Base-by-base conservation (phyloP, 2,113 vertebrate genomes). In the Actenoides hombroni region DNA sequence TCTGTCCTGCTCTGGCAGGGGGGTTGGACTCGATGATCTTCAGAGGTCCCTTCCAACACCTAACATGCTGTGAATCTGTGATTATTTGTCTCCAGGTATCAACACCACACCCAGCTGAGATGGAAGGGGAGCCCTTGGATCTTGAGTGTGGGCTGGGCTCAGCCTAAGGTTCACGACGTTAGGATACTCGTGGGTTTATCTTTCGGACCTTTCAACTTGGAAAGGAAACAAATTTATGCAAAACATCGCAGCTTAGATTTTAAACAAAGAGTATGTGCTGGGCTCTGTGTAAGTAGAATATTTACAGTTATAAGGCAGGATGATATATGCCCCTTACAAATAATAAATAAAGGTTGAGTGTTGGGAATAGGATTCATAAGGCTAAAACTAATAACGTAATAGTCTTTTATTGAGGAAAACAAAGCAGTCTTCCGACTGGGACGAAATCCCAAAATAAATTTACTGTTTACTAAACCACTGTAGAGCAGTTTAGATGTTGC, bases 261-360 rank as follows among this genome's bases (percentile, higher is more conserved):
- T 92, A 97, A 97, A 97, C 94, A 97, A 92, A 91, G 90, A 83
- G 83, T 95, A 95, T 93, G 78, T 81, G 79, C 73, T 29, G 54
- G 48, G 88, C 92, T 91, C 4, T 11, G 78, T 33, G 73, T 35
- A 49, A 96, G 92, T 69, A 88, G 95, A 95, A 35, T 95, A 97
- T 97, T 97, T 96, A 94, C 91, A 95, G 57, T 94, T 93, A 26
- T 33, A 77, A 93, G 94, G 94, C 94, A 92, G 94, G 80, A 89
- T 97, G 97, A 97, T 93, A 49, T 92, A 97, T 95, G 82, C 76
- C 79, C 69, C 75, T 79, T 85, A 60, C 35, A 83, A 97, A 96
- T 94, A 92, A 96, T 97, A 97, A 95, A 96, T 94, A 92, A 87
- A 94, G 57, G 85, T 81, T 92, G 95, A 97, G 96, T 95, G 97